Base-by-base conservation (phyloP, 1,140 invertebrate species). In the Diploscapter pachys region DNA sequence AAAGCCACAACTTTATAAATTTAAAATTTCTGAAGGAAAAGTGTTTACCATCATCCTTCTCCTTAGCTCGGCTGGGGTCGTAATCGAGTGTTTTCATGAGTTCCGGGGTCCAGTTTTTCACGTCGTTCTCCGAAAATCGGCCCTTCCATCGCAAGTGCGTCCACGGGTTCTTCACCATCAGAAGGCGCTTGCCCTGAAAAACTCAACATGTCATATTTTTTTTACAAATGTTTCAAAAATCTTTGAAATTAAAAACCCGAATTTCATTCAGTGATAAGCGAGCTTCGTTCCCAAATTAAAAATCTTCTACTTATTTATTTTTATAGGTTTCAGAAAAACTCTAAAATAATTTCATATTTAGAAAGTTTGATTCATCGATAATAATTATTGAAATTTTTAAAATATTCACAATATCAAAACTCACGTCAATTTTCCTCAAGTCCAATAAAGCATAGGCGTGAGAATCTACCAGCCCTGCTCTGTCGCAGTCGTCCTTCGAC, bases 121-220 rank as follows among this genome's bases (percentile, higher is more conserved):
- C 54, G 72, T 85, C 83, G 57, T 76, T 78, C 50, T 86, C 83
- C 6, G 83, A 85, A 71, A 75, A 92, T 95, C 85, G 92, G 92
- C 52, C 94, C 78, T 92, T 90, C 95, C 95, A 98, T 73, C 95
- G 87, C 3, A 96, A 87, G 87, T 97, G 93, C 0, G 93, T 95
- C 95, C 95, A 98, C 0, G 95, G 95, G 88, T 98, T 98, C 88
- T 98, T 98, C 49, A 98, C 86, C 86, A 94, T 90, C 11, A 97
- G 88, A 48, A 98, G 86, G 83, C 90, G 89, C 57, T 91, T 89
- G 50, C 90, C 91, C 91, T 93, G 78, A 50, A 88, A 83, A 78
- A 75, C 31, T 48, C 13, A 9, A 71, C 4, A n/a, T 4, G 49
- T 6, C 4, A 50, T 80, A 67, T 52, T 11, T n/a, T 5, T 54